A percentile compares a stretch with the other conserved stretches of the same genome.
Evolutionary conservation across 2,888 invertebrate genomes (phyloP).

Genomic region (Elgonia sp.): DNA sequence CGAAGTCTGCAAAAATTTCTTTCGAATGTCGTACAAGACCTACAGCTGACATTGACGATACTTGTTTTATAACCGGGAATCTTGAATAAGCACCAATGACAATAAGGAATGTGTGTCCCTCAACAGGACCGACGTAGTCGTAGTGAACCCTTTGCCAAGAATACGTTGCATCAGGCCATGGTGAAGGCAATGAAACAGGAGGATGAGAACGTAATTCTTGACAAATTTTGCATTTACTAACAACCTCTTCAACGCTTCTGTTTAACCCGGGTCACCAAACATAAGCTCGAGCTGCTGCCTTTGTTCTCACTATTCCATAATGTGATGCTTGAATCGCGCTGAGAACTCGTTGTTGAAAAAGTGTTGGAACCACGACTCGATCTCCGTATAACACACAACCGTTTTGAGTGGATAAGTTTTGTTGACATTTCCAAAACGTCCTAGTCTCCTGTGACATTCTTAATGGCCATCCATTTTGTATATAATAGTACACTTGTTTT

Average conservation of each 20-base stretch:
- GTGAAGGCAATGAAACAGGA: background rate
- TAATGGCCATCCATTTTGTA: slow-evolving; percentile 27
- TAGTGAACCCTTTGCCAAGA: slow-evolving; percentile 32
- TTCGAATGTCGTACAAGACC: background rate
- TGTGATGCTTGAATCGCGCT: slow-evolving; percentile 21
- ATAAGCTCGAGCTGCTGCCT: slow-evolving; percentile 21
- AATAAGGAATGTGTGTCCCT: slow-evolving; percentile 21
- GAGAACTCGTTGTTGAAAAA: background rate
- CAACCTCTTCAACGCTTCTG: background rate
- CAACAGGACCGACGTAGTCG: slow-evolving; percentile 32
- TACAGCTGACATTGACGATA: slow-evolving; percentile 35
- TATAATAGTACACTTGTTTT: background rate
- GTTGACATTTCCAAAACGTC: background rate
- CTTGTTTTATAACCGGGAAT: slow-evolving; percentile 30
- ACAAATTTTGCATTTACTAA: background rate
- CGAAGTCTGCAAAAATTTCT: slow-evolving; percentile 31
- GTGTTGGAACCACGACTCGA: slow-evolving; percentile 27
- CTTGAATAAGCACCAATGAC: slow-evolving; percentile 32
- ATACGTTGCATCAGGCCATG: slow-evolving; percentile 32
- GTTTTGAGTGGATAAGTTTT: slow-evolving; percentile 1
- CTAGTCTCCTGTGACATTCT: background rate
- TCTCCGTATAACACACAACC: slow-evolving; percentile 41
- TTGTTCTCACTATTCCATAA: slow-evolving; percentile 36
- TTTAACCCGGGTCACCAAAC: slow-evolving; percentile 36
- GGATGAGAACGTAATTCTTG: background rate